Evolutionary conservation across 2,797 vertebrate genomes (phyloP), one percentile per base, ranked within the genome.

Genomic region (Aulostomus chinensis): DNA sequence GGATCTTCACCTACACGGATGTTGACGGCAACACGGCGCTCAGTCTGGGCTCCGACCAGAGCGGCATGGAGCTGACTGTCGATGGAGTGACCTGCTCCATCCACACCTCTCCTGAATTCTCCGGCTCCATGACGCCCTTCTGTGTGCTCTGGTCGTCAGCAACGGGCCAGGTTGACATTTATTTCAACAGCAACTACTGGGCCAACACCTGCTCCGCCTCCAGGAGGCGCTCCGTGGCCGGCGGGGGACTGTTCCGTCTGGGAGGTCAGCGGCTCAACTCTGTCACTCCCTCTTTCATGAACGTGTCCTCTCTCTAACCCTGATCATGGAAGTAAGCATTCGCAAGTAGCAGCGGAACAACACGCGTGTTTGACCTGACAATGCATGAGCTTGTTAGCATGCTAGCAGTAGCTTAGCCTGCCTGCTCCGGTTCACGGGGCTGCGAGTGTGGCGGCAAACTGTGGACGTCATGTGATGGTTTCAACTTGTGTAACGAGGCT

Each of bases 141-240:
- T 99, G 97, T 29, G 7, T 96, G 0, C 29, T 89, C 6, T 96
- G 93, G 92, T 77, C 85, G 1, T 91, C 87, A 4, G 57, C 83
- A 1, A 78, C 39, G 0, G 91, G 90, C 1, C 55, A 12, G 0
- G 2, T 95, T 32, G 88, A 71, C 0, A 1, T 94, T 18, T 88
- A 85, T 73, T 87, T 86, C 58, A 80, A 71, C 37, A 84, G 66
- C 13, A 83, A 2, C 22, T 92, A 91, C 80, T 47, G 32, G 37
- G 12, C 2, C 9, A 73, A 68, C 32, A 15, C 43, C 13, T 99
- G 96, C 55, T 30, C 79, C 0, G 11, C 39, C 18, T 80, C 90
- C 7, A 40, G 33, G 0, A 69, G 68, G 10, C 78, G 60, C 68
- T 67, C 80, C 0, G 79, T 95, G 30, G 80, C 83, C 1, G 78